These are phyloP conservation scores for Tetraneura akinire DNA, from an alignment of 1,140 invertebrate genomes.

Conservation along the genomic window DNA sequence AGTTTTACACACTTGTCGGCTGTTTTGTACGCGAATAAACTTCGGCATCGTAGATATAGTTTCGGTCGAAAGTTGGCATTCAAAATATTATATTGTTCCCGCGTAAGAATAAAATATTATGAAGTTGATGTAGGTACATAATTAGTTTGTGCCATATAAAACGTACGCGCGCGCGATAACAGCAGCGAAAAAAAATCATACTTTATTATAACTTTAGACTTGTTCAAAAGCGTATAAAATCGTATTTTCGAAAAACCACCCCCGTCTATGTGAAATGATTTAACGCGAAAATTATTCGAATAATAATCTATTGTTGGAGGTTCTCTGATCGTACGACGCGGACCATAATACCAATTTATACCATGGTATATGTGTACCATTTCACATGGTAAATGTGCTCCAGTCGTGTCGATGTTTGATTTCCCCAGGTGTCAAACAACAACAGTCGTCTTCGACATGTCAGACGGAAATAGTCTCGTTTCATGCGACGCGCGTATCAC, in stretches of 20 bases:
- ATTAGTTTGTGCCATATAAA: background rate
- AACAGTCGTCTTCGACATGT: background rate
- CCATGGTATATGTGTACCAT: background rate
- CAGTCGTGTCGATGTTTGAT: slow-evolving; percentile 31
- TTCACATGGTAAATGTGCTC: too few species aligned
- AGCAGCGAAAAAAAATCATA: too few species aligned
- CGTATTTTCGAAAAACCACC: too few species aligned
- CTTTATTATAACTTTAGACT: too few species aligned
- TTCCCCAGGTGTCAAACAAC: slow-evolving; percentile 7
- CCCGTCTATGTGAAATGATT: too few species aligned
- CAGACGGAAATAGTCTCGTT: slow-evolving; percentile 9
- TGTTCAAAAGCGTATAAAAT: too few species aligned
- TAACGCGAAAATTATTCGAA: too few species aligned
- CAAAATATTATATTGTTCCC: too few species aligned
- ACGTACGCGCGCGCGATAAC: too few species aligned
- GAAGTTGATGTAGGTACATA: background rate
- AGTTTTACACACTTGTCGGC: too few species aligned
- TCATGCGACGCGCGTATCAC: background rate
- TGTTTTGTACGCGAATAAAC: too few species aligned
- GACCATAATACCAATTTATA: background rate
- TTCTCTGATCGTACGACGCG: background rate
- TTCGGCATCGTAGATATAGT: background rate
- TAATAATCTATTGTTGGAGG: background rate
- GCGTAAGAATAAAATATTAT: too few species aligned
- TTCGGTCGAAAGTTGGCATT: background rate